Evolutionary conservation across 2,113 vertebrate genomes (phyloP).

Genomic region (Strix uralensis): DNA sequence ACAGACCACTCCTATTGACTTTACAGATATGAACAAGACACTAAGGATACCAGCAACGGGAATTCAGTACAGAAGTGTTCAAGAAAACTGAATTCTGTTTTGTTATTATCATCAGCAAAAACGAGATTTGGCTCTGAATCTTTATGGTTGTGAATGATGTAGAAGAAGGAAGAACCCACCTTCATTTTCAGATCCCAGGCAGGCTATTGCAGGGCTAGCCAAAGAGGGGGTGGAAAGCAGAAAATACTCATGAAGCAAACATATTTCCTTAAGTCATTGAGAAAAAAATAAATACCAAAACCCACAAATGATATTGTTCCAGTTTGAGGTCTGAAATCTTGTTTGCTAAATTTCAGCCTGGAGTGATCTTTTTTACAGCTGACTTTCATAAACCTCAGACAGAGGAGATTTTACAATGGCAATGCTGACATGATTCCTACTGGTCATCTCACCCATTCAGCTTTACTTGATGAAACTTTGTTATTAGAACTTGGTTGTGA

Average conservation of each 20-base stretch:
- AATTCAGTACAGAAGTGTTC: not conserved
- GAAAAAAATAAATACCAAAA: conserved; percentile 4
- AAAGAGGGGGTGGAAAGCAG: not conserved
- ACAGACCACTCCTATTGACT: not conserved
- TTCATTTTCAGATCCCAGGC: not conserved
- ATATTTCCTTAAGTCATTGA: not conserved
- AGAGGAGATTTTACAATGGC: not conserved
- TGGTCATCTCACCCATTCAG: not conserved
- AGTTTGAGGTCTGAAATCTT: not conserved
- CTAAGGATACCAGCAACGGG: not conserved
- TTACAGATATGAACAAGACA: not conserved
- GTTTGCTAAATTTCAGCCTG: conserved; percentile 8
- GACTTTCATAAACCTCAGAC: not conserved
- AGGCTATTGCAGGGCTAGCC: not conserved
- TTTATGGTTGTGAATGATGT: accelerated
- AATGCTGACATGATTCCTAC: not conserved
- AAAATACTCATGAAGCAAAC: not conserved
- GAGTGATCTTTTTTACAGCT: not conserved
- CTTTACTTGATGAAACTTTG: not conserved
- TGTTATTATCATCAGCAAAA: not conserved
- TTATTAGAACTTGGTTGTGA: not conserved
- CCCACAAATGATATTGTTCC: not conserved
- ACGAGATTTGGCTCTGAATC: not conserved
- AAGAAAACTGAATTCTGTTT: not conserved
- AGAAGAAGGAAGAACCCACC: not conserved